These are phyloP conservation scores for Watsonalla cultraria DNA, from an alignment of 2,888 invertebrate species.

Conservation along the genomic window DNA sequence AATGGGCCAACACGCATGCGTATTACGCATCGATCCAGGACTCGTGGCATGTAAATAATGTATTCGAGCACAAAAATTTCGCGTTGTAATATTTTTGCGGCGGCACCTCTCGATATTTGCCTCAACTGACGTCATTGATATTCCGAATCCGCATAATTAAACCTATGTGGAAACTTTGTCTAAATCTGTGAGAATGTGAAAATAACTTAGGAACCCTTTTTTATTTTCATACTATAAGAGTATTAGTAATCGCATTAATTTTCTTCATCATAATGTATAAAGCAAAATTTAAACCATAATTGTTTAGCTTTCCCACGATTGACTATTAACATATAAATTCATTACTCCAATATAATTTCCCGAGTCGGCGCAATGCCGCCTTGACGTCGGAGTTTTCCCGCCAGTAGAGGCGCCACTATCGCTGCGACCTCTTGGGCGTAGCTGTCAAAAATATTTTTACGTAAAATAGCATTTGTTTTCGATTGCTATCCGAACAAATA, in stretches of 20 bases:
- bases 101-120: conserved; percentile 8
- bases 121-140: conserved; percentile 18
- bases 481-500: conserved; percentile 5
- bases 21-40: conserved; percentile 61
- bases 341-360: conserved; percentile 32
- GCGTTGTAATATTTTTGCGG: conserved; percentile 28
- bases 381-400: conserved; percentile 36
- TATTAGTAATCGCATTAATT: background rate
- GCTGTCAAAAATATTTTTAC: conserved; percentile 58
- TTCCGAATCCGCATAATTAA: conserved; percentile 10
- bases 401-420: conserved; percentile 68
- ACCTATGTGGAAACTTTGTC: background rate
- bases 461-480: conserved; percentile 26
- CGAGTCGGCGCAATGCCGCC: conserved; percentile 61
- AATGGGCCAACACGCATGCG: conserved; percentile 68
- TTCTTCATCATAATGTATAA: background rate
- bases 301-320: background rate
- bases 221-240: too few relatives aligned
- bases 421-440: conserved; percentile 63
- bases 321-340: conserved; percentile 10
- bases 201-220: too few relatives aligned
- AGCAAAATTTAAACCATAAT: background rate
- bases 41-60: conserved; percentile 61
- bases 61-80: conserved; percentile 48
- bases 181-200: background rate